Conservation (phyloP, 2,113 vertebrate species). For the Phalacrocorax brasilianus region DNA sequence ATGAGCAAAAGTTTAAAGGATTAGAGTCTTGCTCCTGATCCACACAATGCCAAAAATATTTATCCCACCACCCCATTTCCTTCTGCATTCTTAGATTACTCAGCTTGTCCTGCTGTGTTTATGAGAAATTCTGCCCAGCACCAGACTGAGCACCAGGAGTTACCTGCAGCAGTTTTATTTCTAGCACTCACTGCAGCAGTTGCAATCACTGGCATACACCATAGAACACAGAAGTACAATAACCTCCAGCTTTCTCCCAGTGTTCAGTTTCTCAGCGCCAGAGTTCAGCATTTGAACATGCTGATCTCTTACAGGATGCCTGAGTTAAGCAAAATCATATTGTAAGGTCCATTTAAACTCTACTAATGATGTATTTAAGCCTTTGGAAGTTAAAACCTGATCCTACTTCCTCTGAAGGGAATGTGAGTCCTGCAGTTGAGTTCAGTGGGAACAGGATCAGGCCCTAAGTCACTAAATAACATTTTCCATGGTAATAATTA, state of each 20-base stretch:
- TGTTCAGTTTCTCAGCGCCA: background rate
- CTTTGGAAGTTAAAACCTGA: constrained; percentile 16
- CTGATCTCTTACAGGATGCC: background rate
- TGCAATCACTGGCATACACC: background rate
- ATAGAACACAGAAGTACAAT: background rate
- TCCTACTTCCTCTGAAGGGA: background rate
- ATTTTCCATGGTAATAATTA: constrained; percentile 73
- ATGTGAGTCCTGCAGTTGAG: background rate
- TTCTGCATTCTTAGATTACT: background rate
- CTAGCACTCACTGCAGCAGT: background rate
- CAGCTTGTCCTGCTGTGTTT: background rate
- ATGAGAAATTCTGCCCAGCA: background rate
- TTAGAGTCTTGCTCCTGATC: background rate
- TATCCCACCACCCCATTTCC: background rate
- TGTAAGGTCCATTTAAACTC: background rate
- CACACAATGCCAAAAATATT: background rate
- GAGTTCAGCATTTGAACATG: background rate
- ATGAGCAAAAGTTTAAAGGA: background rate
- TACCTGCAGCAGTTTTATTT: background rate
- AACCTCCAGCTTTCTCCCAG: background rate
- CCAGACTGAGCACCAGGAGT: background rate
- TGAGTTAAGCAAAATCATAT: constrained; percentile 16
- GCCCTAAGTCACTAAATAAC: constrained; percentile 66
- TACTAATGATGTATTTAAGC: constrained; percentile 19
- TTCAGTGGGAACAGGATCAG: constrained; percentile 15